Evolutionary conservation across 2,113 vertebrate species (phyloP).

Genomic region (Urocynchramus pylzowi): DNA sequence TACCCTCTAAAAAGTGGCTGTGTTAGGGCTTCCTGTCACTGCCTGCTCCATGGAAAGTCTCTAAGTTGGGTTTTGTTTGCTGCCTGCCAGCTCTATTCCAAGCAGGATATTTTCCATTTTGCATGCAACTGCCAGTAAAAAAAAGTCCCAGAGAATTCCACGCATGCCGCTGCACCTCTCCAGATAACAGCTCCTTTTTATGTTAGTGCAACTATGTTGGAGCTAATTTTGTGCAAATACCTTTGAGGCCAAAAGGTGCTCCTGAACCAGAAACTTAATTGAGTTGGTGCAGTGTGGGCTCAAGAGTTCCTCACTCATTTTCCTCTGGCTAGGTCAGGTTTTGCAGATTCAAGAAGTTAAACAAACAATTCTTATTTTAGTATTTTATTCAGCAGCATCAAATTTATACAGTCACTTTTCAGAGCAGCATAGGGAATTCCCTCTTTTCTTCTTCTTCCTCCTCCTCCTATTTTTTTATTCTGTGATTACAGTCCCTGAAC

Average conservation of each 20-base stretch:
- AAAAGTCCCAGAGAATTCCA: not conserved
- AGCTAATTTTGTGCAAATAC: not conserved
- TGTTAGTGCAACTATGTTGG: not conserved
- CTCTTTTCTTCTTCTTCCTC: not conserved
- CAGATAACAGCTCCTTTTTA: not conserved
- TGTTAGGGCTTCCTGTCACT: not conserved
- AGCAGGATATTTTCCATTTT: not conserved
- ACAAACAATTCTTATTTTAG: not conserved
- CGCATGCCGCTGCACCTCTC: not conserved
- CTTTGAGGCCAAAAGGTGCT: not conserved
- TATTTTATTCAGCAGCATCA: not conserved
- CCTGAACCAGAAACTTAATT: not conserved
- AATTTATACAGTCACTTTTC: not conserved
- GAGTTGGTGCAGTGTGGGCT: not conserved
- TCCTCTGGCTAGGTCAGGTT: not conserved
- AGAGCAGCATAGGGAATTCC: not conserved
- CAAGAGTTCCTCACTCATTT: not conserved
- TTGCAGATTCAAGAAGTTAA: not conserved
- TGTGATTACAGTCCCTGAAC: not conserved
- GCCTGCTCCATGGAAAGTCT: not conserved
- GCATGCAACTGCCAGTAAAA: not conserved
- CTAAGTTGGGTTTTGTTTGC: not conserved
- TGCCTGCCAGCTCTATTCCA: not conserved
- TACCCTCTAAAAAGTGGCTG: not conserved
- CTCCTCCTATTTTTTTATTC: not conserved